Evolutionary conservation across 2,797 vertebrate genomes (phyloP), one percentile per base, ranked within the genome.

Genomic region (Gambelia wislizenii): DNA sequence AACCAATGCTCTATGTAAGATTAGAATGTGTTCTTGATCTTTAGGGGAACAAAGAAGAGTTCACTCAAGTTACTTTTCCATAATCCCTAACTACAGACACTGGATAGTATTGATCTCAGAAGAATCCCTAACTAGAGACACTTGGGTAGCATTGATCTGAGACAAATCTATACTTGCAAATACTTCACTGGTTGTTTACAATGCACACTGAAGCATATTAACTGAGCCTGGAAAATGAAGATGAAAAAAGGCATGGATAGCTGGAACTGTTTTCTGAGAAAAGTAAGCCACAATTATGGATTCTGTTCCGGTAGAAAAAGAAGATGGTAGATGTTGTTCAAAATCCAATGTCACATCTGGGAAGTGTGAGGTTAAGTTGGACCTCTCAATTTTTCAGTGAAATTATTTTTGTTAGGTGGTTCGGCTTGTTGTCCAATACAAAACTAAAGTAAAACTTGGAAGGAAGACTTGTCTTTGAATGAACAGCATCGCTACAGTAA

Each of bases 281-380:
- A 52, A 90, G 42, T 44, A 79, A 94, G 89, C 88, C 61, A 75
- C 77, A 91, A 75, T 64, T 85, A 30, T 87, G 33, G 22, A 59
- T 89, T 75, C 54, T 87, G 39, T 74, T 90, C 64, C 39, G 89
- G 79, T 79, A 92, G 90, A 91, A 87, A 87, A 90, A 76, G 88
- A 59, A 86, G 93, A 92, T 92, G 85, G 85, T 87, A 33, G n/a
- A 42, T 80, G 85, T 89, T 91, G 79, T 30, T 69, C 85, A 93
- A 93, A 94, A 93, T 91, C 93, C 92, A 91, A 92, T 95, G 92
- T 87, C 83, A 90, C 87, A 91, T 91, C 91, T 83, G 84, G 42
- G 33, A 87, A 80, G 83, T 0, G 0, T 85, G 87, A 39, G 91
- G 92, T 84, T 94, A 91, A 42, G 64, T 85, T 91, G 91, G 79